Evolutionary conservation across 2,888 invertebrate species (phyloP).

Genomic region (Gisinianus flammeolus): DNA sequence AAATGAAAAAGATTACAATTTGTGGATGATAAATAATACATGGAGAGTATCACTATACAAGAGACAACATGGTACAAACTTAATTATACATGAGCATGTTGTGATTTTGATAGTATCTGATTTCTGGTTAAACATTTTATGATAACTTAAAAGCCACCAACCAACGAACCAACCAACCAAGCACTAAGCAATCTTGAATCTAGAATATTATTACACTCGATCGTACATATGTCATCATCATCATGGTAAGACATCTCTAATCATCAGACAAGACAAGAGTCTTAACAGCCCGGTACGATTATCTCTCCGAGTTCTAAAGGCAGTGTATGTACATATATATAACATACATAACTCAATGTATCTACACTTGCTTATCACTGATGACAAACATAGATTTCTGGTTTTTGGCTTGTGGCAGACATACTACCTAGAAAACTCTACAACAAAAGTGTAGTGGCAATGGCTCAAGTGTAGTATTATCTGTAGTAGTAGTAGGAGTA

Average conservation of each 20-base stretch:
- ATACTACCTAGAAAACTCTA: no score
- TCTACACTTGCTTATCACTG: constrained; percentile 21
- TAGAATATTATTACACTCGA: not conserved
- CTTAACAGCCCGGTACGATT: not conserved
- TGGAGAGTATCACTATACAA: not conserved
- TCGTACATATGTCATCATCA: not conserved
- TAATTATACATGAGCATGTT: not conserved
- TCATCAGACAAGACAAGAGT: constrained; percentile 29
- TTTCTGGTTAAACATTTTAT: not conserved
- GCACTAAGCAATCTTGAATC: not conserved
- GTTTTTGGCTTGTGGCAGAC: not conserved
- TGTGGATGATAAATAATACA: not conserved
- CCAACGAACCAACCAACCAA: not conserved
- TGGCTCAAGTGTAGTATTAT: no score
- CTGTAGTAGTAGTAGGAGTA: no score
- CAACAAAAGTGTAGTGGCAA: no score
- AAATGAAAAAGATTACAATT: no score
- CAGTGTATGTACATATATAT: not conserved
- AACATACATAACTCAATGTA: constrained; percentile 12
- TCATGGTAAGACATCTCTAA: constrained; percentile 20
- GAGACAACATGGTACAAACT: not conserved
- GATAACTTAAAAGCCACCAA: not conserved
- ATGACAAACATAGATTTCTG: constrained; percentile 8
- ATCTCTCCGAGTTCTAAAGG: not conserved
- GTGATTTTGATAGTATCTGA: not conserved